Conservation (phyloP, 2,797 vertebrate species). For the Poeciliopsis turneri region DNA sequence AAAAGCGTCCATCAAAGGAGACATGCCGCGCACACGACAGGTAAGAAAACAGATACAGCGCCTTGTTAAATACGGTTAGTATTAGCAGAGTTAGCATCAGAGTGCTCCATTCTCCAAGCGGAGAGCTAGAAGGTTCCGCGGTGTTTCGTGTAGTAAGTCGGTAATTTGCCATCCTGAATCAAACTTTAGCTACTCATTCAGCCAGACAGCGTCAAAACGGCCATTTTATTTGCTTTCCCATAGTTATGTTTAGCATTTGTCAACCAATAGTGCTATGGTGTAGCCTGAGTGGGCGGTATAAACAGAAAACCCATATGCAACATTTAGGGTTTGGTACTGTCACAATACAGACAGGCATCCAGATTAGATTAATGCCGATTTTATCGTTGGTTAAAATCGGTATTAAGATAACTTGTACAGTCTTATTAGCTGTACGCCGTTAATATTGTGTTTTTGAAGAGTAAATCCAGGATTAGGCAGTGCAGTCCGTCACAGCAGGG, state of each 20-base stretch:
- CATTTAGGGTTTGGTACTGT: not conserved
- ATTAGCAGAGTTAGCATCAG: constrained; percentile 61
- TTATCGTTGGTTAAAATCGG: too few relatives aligned
- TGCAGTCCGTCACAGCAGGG: not conserved
- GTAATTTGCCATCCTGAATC: not conserved
- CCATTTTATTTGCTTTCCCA: rapidly evolving
- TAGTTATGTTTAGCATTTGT: not conserved
- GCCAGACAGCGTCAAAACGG: not conserved
- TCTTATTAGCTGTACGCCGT: not conserved
- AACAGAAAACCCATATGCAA: constrained; percentile 2
- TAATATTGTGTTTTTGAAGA: rapidly evolving
- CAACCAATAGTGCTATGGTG: not conserved
- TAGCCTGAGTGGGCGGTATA: constrained; percentile 6
- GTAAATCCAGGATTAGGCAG: not conserved
- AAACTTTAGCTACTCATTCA: not conserved
- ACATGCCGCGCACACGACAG: constrained; percentile 78
- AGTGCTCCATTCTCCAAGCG: constrained; percentile 11
- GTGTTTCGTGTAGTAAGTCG: constrained; percentile 13
- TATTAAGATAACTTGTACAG: rapidly evolving
- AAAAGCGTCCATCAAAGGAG: constrained; percentile 4
- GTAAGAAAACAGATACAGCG: constrained; percentile 61
- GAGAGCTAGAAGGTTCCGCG: constrained; percentile 21
- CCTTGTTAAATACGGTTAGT: constrained; percentile 49
- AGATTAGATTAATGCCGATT: constrained; percentile 1
- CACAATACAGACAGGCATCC: rapidly evolving